These are phyloP conservation scores for Oncorhynchus nerka DNA, from an alignment of 2,113 vertebrate species.

Conservation along the genomic window DNA sequence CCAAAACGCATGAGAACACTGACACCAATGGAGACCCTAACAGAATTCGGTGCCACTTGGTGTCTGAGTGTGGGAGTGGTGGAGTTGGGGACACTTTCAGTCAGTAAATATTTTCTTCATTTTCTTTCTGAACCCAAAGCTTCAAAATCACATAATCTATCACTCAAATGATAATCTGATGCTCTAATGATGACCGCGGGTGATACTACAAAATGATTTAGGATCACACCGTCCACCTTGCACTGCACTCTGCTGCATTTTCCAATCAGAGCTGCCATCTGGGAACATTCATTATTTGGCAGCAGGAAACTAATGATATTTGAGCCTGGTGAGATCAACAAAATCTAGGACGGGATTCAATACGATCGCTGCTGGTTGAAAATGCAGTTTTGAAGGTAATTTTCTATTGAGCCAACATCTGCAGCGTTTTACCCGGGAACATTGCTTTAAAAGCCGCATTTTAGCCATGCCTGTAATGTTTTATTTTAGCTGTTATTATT, in stretches of 20 bases:
- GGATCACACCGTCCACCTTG: not conserved
- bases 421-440: no score
- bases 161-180: not conserved
- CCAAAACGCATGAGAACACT: slow-evolving; percentile 19
- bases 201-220: not conserved
- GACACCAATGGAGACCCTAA: slow-evolving; percentile 6
- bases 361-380: no score
- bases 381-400: no score
- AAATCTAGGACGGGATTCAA: slow-evolving; percentile 16
- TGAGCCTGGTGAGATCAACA: not conserved
- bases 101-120: not conserved
- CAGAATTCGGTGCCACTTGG: slow-evolving; percentile 4
- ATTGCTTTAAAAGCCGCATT: no score
- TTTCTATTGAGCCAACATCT: no score
- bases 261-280: not conserved
- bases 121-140: not conserved
- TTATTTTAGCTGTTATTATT: no score
- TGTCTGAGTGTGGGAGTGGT: not conserved
- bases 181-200: not conserved
- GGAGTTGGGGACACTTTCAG: not conserved
- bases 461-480: no score
- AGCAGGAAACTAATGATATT: not conserved
- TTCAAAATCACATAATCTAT: slow-evolving; percentile 7
- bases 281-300: not conserved
- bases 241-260: not conserved